A percentile compares a stretch with the other conserved stretches of the same genome.
Conservation (phyloP, 2,113 vertebrate genomes). For the Amphilophus citrinellus region DNA sequence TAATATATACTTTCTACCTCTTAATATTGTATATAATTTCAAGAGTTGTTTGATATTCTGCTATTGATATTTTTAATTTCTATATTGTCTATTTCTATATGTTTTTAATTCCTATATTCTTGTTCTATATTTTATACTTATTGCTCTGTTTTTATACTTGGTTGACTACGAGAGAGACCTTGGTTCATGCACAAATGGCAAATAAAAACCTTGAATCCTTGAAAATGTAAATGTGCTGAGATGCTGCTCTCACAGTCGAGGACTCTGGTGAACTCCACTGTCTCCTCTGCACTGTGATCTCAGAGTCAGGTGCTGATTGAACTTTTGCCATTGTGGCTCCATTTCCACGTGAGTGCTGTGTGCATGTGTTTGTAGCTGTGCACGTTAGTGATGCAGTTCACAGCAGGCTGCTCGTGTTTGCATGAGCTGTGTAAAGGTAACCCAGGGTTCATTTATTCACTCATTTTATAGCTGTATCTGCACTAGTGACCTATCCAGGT, state of each 20-base stretch:
- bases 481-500: too few relatives aligned
- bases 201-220: too few relatives aligned
- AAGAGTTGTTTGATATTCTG: too few relatives aligned
- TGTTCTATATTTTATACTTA: too few relatives aligned
- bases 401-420: background rate
- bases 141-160: too few relatives aligned
- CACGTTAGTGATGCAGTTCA: background rate
- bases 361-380: background rate
- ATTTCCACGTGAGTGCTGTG: background rate
- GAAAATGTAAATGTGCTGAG: background rate
- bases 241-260: background rate
- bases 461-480: background rate
- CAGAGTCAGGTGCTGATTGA: background rate
- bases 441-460: background rate
- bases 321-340: background rate
- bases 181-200: too few relatives aligned
- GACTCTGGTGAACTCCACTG: background rate
- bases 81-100: too few relatives aligned
- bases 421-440: background rate
- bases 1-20: too few relatives aligned
- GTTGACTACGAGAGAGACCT: too few relatives aligned
- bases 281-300: background rate
- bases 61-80: too few relatives aligned
- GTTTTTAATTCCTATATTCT: too few relatives aligned
- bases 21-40: too few relatives aligned